Percentiles rank a stretch among this genome's conserved stretches.
Evolutionary conservation across 2,888 invertebrate species (phyloP).

Genomic region (Didymodactylos carnosus): DNA sequence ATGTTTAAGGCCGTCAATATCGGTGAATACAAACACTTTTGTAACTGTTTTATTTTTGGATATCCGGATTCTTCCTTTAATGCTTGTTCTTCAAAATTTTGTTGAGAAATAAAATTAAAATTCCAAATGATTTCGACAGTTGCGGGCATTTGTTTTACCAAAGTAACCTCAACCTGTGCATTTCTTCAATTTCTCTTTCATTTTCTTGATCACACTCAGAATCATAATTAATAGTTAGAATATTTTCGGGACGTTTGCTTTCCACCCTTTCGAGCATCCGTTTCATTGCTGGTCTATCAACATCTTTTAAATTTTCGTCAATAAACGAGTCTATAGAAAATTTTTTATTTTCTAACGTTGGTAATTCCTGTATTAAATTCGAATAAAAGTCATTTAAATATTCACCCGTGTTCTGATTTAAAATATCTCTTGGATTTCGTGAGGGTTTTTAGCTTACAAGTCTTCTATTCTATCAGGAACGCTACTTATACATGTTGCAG

Average conservation of each 20-base stretch:
- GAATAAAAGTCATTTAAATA: background rate
- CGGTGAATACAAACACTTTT: background rate
- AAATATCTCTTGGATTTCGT: background rate
- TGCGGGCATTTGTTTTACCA: background rate
- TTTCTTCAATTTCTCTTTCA: background rate
- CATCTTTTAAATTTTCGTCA: background rate
- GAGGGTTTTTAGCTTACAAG: background rate
- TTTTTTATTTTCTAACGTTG: background rate
- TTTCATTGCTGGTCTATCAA: background rate
- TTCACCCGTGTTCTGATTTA: background rate
- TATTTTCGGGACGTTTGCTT: background rate
- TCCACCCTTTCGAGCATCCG: background rate
- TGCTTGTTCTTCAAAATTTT: background rate
- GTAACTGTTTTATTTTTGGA: background rate
- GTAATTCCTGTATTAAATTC: background rate
- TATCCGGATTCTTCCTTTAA: background rate
- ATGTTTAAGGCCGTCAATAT: background rate
- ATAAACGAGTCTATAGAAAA: background rate
- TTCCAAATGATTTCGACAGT: background rate
- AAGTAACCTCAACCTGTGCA: background rate
- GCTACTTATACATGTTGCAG: background rate
- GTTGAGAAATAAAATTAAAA: background rate
- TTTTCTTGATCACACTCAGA: background rate
- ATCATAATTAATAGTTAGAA: background rate
- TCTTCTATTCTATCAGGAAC: background rate